A percentile compares a stretch with the other conserved stretches of the same genome.
Conservation (phyloP, 1,140 invertebrate genomes). For the Drosophila sturtevanti region DNA sequence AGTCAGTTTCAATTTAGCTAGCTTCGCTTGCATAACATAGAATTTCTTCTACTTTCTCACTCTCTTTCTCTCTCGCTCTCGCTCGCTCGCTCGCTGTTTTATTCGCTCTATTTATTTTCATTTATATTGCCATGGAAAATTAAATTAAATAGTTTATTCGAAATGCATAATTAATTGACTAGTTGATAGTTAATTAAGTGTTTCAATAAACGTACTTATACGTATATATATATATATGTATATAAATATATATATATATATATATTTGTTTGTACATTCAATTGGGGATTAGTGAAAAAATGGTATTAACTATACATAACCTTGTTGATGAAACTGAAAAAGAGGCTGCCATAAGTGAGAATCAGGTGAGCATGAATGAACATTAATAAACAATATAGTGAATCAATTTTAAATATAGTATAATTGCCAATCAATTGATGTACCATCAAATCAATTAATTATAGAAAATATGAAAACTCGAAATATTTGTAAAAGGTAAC, state of each 20-base stretch:
- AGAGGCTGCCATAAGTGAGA: constrained; percentile 26
- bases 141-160: not conserved
- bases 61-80: not conserved
- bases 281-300: constrained; percentile 30
- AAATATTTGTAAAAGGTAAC: not conserved
- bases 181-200: constrained; percentile 10
- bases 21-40: constrained; percentile 26
- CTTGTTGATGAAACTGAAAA: constrained; percentile 46
- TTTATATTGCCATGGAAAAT: constrained; percentile 4
- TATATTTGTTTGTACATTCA: not conserved
- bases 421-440: not conserved
- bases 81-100: not conserved
- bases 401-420: not conserved
- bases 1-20: constrained; percentile 8
- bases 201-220: not conserved
- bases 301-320: constrained; percentile 66
- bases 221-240: too few relatives aligned
- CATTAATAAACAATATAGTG: not conserved
- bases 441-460: not conserved
- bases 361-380: constrained; percentile 11
- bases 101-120: not conserved
- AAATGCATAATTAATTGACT: constrained; percentile 25
- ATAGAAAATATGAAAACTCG: too few relatives aligned
- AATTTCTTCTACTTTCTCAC: not conserved
- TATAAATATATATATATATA: not conserved